A percentile compares a stretch with the other conserved stretches of the same genome.
Evolutionary conservation across 2,113 vertebrate genomes (phyloP).

Genomic region (Tautogolabrus adspersus): DNA sequence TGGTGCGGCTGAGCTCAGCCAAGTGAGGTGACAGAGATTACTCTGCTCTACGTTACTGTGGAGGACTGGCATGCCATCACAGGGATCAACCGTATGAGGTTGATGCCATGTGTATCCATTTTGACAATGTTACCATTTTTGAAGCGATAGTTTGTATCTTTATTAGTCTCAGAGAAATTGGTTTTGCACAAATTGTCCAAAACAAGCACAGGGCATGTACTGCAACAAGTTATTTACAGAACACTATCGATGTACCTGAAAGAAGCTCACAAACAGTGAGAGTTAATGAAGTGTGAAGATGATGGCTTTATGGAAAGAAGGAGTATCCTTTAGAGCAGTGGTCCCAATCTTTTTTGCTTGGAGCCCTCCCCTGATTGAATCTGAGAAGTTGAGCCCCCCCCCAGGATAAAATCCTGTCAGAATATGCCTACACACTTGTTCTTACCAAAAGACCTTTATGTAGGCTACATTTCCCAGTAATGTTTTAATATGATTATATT

Average conservation of each 20-base stretch:
- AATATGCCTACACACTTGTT: no score
- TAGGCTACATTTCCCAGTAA: no score
- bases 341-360: not conserved
- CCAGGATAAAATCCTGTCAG: no score
- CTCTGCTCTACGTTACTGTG: slow-evolving; percentile 47
- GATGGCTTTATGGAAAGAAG: not conserved
- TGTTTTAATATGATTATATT: no score
- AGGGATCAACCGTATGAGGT: slow-evolving; percentile 20
- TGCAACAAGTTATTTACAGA: not conserved
- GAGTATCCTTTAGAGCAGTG: not conserved
- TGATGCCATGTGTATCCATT: slow-evolving; percentile 29
- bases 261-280: not conserved
- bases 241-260: not conserved
- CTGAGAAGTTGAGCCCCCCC: no score
- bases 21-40: slow-evolving; percentile 68
- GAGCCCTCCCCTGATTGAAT: no score
- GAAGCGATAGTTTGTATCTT: slow-evolving; percentile 2
- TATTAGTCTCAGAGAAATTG: slow-evolving; percentile 18
- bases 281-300: not conserved
- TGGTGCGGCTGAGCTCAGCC: slow-evolving; percentile 69
- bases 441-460: no score
- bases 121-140: slow-evolving; percentile 24
- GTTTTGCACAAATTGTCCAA: not conserved
- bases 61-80: slow-evolving; percentile 38
- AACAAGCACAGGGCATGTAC: not conserved